Evolutionary conservation across 2,888 invertebrate genomes (phyloP).

Genomic region (Eupithecia dodoneata): DNA sequence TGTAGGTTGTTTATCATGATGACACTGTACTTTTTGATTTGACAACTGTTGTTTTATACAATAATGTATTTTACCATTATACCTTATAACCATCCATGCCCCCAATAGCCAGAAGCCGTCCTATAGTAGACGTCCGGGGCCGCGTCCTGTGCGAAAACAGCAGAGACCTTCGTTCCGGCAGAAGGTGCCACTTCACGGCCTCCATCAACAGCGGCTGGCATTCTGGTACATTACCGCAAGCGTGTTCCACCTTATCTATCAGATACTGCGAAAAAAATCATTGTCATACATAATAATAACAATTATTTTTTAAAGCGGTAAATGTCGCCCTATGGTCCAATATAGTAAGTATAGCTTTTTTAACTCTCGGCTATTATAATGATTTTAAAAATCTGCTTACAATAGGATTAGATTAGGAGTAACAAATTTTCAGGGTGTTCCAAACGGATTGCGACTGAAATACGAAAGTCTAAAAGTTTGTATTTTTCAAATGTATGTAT

Average conservation of each 20-base stretch:
- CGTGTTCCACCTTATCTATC: slow-evolving; percentile 92
- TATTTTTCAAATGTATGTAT: too few relatives aligned
- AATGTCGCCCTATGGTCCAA: not conserved
- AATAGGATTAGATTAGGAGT: too few relatives aligned
- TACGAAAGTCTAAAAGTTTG: too few relatives aligned
- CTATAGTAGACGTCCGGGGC: slow-evolving; percentile 96
- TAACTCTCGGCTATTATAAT: too few relatives aligned
- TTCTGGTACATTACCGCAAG: slow-evolving; percentile 86
- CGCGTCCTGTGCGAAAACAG: slow-evolving; percentile 92
- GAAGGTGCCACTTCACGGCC: slow-evolving; percentile 95
- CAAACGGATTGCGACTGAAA: too few relatives aligned
- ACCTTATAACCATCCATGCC: slow-evolving; percentile 96
- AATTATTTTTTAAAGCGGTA: not conserved
- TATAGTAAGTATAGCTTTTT: too few relatives aligned
- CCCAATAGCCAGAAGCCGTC: slow-evolving; percentile 93
- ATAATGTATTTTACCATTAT: slow-evolving; percentile 10
- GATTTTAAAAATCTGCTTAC: too few relatives aligned
- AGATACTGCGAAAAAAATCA: slow-evolving; percentile 86
- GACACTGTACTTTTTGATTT: not conserved
- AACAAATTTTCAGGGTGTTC: too few relatives aligned
- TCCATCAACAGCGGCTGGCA: slow-evolving; percentile 96
- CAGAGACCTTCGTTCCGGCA: slow-evolving; percentile 92
- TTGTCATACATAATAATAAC: not conserved
- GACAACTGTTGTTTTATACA: not conserved
- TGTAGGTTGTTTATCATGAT: too few relatives aligned